phyloP scores from a whole-genome alignment of 2,797 vertebrate genomes.

The Chromobotia macracanthus region DNA sequence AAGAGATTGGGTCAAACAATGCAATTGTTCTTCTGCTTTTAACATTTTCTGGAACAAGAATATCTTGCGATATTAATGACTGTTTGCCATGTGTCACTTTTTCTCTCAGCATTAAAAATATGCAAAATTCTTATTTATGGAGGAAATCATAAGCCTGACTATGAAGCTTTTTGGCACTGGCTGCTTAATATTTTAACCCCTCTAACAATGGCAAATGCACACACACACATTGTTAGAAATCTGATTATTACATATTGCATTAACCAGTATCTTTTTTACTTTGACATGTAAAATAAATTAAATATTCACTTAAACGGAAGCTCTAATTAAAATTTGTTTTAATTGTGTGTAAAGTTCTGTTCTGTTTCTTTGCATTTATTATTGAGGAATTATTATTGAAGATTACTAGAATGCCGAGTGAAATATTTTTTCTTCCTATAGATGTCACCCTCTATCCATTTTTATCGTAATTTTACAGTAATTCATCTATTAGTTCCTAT shows the following conservation, averaged over 20 bases:
- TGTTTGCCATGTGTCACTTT: slow-evolving; percentile 65
- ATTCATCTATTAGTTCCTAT: neutral
- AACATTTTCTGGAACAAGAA: slow-evolving; percentile 67
- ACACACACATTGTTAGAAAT: slow-evolving; percentile 66
- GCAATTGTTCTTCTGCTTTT: slow-evolving; percentile 65
- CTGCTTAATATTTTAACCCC: slow-evolving; percentile 40
- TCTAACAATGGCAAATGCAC: slow-evolving; percentile 57
- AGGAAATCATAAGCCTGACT: slow-evolving; percentile 64
- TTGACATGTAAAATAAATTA: slow-evolving; percentile 62
- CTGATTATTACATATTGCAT: slow-evolving; percentile 64
- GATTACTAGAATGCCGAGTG: neutral
- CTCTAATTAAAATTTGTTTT: neutral
- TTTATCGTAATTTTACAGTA: neutral
- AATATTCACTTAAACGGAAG: slow-evolving; percentile 55
- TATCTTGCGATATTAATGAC: slow-evolving; percentile 58
- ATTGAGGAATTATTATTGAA: neutral
- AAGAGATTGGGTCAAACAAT: slow-evolving; percentile 64
- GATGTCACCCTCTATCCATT: slow-evolving; percentile 68
- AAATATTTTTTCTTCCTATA: slow-evolving; percentile 59
- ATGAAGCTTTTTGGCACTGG: slow-evolving; percentile 60
- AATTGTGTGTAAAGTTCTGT: slow-evolving; percentile 45
- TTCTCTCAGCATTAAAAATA: slow-evolving; percentile 67
- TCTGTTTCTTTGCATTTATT: slow-evolving; percentile 21
- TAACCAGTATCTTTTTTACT: slow-evolving; percentile 63
- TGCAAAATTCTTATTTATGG: slow-evolving; percentile 70